Conservation (phyloP, 2,797 vertebrate species). For the Parauchenoglanis punctatus region DNA sequence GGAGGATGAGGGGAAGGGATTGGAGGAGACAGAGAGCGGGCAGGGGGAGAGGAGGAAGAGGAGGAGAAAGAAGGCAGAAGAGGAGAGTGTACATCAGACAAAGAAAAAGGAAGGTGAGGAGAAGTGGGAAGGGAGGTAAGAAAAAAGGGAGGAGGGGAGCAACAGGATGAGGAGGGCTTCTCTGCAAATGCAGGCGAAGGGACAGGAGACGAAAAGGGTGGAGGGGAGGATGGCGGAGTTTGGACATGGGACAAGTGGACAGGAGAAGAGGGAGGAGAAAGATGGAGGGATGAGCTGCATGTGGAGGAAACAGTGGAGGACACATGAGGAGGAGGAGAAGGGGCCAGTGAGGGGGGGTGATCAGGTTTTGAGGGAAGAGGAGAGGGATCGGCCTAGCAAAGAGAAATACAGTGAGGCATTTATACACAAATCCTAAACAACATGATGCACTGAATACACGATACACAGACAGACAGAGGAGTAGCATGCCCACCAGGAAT, state of each 20-base stretch:
- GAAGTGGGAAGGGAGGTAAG: conserved; percentile 58
- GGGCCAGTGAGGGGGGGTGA: conserved; percentile 37
- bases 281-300: conserved; percentile 52
- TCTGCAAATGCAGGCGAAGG: neutral
- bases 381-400: conserved; percentile 67
- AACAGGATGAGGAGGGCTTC: neutral
- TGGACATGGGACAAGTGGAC: conserved; percentile 13
- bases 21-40: conserved; percentile 7
- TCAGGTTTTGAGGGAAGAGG: conserved; percentile 21
- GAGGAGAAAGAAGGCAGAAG: neutral
- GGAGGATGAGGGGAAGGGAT: conserved; percentile 34
- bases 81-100: conserved; percentile 28
- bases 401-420: conserved; percentile 40
- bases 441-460: neutral
- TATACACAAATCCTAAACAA: neutral
- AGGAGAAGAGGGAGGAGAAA: conserved; percentile 48
- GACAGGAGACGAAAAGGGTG: conserved; percentile 40
- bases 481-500: neutral
- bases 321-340: conserved; percentile 10
- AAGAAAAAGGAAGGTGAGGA: conserved; percentile 63
- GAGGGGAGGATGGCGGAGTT: conserved; percentile 32
- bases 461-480: conserved; percentile 9
- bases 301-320: conserved; percentile 61
- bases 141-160: conserved; percentile 49
- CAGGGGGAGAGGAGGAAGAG: conserved; percentile 5